These are phyloP conservation scores for Pycnonotus jocosus DNA, from an alignment of 2,113 vertebrate genomes.

Conservation along the genomic window DNA sequence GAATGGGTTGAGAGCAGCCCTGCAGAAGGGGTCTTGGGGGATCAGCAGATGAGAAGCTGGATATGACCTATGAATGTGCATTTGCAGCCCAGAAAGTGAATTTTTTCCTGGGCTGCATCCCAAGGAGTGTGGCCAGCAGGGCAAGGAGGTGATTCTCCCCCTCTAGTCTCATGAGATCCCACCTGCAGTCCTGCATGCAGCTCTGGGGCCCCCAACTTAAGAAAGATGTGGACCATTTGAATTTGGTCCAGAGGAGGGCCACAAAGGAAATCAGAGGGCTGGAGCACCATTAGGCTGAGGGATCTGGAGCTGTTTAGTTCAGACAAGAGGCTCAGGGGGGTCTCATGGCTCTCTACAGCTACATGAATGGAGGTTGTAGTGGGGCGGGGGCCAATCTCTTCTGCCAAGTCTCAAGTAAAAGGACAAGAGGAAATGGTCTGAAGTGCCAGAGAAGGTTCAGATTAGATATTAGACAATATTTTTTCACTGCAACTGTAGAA, in stretches of 20 bases:
- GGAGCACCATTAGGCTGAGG: background rate
- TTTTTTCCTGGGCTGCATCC: background rate
- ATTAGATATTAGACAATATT: background rate
- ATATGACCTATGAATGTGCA: background rate
- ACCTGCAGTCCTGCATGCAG: background rate
- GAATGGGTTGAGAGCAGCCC: background rate
- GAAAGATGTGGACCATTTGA: background rate
- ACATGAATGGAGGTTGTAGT: background rate
- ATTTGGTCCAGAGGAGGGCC: background rate
- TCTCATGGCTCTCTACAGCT: background rate
- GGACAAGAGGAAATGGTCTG: background rate
- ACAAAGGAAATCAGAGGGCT: background rate
- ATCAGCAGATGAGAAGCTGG: background rate
- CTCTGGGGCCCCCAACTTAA: background rate
- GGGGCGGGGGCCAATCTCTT: background rate
- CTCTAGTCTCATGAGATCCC: background rate
- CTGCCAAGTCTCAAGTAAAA: background rate
- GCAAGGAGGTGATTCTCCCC: background rate
- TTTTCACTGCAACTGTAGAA: background rate
- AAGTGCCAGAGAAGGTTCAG: background rate
- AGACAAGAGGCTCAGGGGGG: background rate
- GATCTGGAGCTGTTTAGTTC: background rate
- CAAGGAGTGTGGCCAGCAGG: background rate
- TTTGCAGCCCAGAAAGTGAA: background rate
- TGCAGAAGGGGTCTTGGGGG: background rate